Percentiles rank a stretch among this genome's conserved stretches.
phyloP scores from a whole-genome alignment of 2,888 invertebrate species.

The Rhodophaea formosa region DNA sequence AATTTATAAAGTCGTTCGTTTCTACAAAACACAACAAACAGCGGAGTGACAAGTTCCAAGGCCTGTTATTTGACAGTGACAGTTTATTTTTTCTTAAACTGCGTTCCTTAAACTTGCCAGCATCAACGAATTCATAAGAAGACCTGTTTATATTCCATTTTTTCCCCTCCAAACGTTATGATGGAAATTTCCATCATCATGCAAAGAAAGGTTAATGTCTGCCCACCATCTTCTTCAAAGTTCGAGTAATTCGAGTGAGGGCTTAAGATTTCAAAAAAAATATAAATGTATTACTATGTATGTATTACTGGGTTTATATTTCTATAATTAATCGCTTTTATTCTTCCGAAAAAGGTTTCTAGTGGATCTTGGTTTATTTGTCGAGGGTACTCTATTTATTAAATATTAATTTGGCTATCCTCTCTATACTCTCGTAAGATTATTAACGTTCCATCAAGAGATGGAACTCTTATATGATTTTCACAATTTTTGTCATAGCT shows the following conservation, averaged over 20 bases:
- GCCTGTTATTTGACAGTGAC: no score
- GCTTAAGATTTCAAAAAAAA: conserved; percentile 29
- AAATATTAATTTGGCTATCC: conserved; percentile 28
- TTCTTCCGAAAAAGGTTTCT: conserved; percentile 32
- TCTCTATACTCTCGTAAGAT: conserved; percentile 29
- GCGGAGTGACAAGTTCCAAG: no score
- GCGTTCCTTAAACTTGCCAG: conserved; percentile 33
- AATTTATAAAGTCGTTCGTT: no score
- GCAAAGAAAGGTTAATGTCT: conserved; percentile 25
- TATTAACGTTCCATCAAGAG: conserved; percentile 26
- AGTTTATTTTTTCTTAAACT: no score
- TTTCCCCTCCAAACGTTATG: conserved; percentile 38
- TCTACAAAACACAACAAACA: no score
- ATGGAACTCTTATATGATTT: conserved; percentile 23
- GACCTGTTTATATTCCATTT: conserved; percentile 40
- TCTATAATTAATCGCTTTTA: conserved; percentile 30
- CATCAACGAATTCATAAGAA: conserved; percentile 42
- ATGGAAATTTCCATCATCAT: conserved; percentile 38
- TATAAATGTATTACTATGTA: no score
- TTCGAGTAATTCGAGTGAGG: conserved; percentile 22
- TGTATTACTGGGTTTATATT: conserved; percentile 30
- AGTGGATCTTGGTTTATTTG: conserved; percentile 32
- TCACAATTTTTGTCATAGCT: no score
- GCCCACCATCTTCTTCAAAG: conserved; percentile 10
- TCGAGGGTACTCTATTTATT: conserved; percentile 28